Conservation (phyloP, 2,888 invertebrate species). For the Parapristionchus giblindavisi region DNA sequence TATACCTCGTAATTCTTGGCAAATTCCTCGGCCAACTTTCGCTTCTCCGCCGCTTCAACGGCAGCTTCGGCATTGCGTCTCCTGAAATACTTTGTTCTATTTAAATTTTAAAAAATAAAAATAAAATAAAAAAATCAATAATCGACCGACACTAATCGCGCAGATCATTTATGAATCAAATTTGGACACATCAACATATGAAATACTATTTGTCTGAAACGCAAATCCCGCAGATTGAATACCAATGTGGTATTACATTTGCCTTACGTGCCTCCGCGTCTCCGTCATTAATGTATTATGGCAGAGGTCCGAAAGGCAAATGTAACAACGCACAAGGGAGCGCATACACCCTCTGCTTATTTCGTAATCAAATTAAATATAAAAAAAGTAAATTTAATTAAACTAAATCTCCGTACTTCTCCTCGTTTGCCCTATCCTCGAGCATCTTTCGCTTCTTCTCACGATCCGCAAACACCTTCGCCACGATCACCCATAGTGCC, state of each 20-base stretch:
- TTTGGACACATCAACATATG: no score
- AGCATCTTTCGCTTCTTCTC: constrained; percentile 87
- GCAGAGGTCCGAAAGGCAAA: no score
- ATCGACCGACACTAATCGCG: background rate
- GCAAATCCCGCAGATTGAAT: no score
- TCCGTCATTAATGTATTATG: no score
- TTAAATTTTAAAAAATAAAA: no score
- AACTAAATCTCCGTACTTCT: constrained; percentile 72
- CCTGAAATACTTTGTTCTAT: constrained; percentile 42
- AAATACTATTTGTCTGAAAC: no score
- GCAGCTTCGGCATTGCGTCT: constrained; percentile 87
- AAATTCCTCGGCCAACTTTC: constrained; percentile 92
- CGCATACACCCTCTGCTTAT: no score
- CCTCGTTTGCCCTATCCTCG: constrained; percentile 89
- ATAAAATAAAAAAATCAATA: background rate
- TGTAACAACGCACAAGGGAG: no score
- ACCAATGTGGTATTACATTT: no score
- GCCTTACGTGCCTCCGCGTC: no score
- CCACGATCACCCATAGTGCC: constrained; percentile 96
- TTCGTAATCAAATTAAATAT: background rate
- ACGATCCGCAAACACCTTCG: constrained; percentile 92
- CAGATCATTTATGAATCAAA: no score
- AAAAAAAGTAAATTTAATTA: background rate
- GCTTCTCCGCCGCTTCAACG: constrained; percentile 88
- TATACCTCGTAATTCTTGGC: constrained; percentile 94